Base-by-base conservation (phyloP, 2,797 vertebrate species). In the Syngnathus rostellatus region DNA sequence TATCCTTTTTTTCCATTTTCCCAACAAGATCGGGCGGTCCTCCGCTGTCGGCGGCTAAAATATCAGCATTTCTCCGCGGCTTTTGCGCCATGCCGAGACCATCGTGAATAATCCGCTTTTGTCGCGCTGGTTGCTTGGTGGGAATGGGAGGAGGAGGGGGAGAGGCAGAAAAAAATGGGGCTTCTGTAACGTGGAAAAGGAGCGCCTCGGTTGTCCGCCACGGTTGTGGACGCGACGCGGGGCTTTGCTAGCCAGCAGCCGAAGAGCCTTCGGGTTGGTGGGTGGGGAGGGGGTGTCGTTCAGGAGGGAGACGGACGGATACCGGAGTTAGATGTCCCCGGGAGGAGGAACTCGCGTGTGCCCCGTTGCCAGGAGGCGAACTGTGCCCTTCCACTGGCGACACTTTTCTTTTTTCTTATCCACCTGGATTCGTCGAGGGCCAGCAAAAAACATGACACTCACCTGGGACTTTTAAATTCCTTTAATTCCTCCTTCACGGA, bases 311-410 rank as follows among this genome's bases (percentile, higher is more conserved):
- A 80, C 86, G 87, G 82, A 86, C 87, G 89, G 87, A 88, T 86
- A 87, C 86, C 85, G 82, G 88, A 89, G 87, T 82, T 86, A 87
- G 87, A 86, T 83, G 87, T 89, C 87, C 89, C 89, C 87, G 87
- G 87, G 86, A 89, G 87, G 86, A 88, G 87, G 85, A 89, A 87
- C 87, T 41, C 87, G 87, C 87, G 86, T 90, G 89, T 85, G 82
- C 85, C 86, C 55, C 87, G 85, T 81, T 84, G 87, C 89, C 89
- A 89, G 89, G 87, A 90, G 88, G 85, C 83, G 86, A 88, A 81
- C 83, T 39, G 73, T 62, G 60, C 21, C 58, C 41, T 38, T 21
- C 23, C 61, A 81, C 77, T 75, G 72, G 57, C 70, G 77, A 83
- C 80, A 86, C 82, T 86, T 86, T 82, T 78, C 23, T 25, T 45